phyloP scores from a whole-genome alignment of 2,113 vertebrate species.

The Poeciliopsis prolifica region DNA sequence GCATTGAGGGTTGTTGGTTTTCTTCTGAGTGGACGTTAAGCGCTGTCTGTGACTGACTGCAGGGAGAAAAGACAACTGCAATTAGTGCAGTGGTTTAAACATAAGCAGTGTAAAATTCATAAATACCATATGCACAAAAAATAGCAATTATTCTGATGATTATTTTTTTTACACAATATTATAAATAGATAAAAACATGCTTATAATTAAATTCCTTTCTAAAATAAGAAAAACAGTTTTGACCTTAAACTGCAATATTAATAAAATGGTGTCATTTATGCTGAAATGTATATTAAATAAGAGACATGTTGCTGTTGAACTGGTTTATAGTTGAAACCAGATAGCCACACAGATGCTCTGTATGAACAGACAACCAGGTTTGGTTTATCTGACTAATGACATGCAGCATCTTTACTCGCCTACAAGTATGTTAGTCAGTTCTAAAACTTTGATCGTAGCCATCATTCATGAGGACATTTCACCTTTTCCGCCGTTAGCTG shows the following conservation, averaged over 20 bases:
- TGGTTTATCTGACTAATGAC: not conserved
- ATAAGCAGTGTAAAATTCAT: not conserved
- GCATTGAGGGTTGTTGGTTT: constrained; percentile 55
- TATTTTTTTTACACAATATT: no score
- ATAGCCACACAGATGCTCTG: not conserved
- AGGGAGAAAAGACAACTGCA: not conserved
- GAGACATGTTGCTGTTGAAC: not conserved
- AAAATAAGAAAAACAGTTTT: not conserved
- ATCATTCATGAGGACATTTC: not conserved
- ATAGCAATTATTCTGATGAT: no score
- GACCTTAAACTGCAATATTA: not conserved
- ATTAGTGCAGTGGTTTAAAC: not conserved
- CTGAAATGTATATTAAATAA: not conserved
- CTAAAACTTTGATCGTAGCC: no score
- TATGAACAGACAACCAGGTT: not conserved
- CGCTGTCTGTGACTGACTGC: constrained; percentile 78
- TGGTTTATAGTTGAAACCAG: not conserved
- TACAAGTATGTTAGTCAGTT: no score
- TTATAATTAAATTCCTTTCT: not conserved
- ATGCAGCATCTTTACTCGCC: not conserved
- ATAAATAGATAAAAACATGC: no score
- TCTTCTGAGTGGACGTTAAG: constrained; percentile 68
- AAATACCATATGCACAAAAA: no score
- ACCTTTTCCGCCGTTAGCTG: constrained; percentile 76
- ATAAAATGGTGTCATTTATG: not conserved